Conservation (phyloP, 2,888 invertebrate genomes). For the Actias luna region DNA sequence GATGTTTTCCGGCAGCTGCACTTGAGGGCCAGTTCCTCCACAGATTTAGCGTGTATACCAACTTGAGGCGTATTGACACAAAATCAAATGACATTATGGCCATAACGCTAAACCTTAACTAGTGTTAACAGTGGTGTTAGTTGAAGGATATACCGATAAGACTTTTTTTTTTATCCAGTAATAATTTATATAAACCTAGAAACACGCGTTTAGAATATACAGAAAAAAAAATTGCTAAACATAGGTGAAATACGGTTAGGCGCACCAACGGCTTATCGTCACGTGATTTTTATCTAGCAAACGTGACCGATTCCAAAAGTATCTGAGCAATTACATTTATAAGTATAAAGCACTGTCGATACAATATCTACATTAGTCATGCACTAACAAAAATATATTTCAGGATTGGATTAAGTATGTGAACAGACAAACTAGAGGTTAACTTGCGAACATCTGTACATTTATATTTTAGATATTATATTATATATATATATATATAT, state of each 20-base stretch:
- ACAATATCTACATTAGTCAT: conserved; percentile 1
- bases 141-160: too few species aligned
- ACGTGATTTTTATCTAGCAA: conserved; percentile 8
- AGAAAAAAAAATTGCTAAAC: not conserved
- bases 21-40: too few species aligned
- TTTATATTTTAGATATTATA: not conserved
- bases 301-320: not conserved
- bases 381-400: conserved; percentile 6
- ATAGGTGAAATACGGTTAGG: not conserved
- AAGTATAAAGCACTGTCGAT: not conserved
- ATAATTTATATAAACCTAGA: too few species aligned
- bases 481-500: too few species aligned
- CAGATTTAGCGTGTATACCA: too few species aligned
- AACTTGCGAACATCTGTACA: not conserved
- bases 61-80: too few species aligned
- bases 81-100: too few species aligned
- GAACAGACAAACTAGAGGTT: conserved; percentile 8
- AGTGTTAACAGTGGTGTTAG: too few species aligned
- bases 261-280: not conserved
- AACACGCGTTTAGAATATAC: not conserved
- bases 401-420: not conserved
- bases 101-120: too few species aligned
- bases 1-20: too few species aligned
- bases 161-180: too few species aligned
- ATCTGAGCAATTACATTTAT: not conserved